Evolutionary conservation across 2,113 vertebrate genomes (phyloP).

Genomic region (Megaceryle torquata): DNA sequence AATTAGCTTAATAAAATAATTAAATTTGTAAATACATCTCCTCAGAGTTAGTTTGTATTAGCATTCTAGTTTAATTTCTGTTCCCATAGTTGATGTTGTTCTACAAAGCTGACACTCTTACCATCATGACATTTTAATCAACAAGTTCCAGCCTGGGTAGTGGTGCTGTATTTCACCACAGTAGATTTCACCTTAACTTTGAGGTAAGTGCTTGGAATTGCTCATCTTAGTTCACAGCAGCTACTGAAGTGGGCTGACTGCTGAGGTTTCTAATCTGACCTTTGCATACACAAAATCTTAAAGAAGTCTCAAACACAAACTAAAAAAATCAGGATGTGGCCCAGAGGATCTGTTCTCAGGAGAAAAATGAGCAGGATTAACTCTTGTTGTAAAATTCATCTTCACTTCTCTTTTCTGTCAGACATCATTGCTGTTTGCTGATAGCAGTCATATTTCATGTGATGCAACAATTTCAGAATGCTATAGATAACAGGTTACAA

Average conservation of each 20-base stretch:
- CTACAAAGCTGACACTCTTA: not conserved
- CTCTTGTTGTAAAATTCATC: not conserved
- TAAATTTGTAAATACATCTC: slow-evolving; percentile 4
- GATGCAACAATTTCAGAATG: not conserved
- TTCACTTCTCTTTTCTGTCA: not conserved
- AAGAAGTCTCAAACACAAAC: not conserved
- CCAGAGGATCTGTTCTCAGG: not conserved
- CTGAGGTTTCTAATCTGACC: not conserved
- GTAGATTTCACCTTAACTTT: not conserved
- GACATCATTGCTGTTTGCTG: not conserved
- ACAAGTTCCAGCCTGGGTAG: not conserved
- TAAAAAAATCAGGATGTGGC: not conserved
- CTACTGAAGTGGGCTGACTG: not conserved
- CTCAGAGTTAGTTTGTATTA: not conserved
- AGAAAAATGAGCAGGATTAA: not conserved
- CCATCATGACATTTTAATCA: not conserved
- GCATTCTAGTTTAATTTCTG: not conserved
- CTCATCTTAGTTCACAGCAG: not conserved
- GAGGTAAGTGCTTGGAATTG: not conserved
- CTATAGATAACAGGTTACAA: not conserved
- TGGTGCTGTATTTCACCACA: not conserved
- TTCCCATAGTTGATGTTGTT: not conserved
- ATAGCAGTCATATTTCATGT: not conserved
- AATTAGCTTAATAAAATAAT: slow-evolving; percentile 19
- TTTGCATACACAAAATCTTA: not conserved